These are phyloP conservation scores for Hylomyscus alleni DNA, from an alignment of 2,797 vertebrate genomes.

Conservation along the genomic window DNA sequence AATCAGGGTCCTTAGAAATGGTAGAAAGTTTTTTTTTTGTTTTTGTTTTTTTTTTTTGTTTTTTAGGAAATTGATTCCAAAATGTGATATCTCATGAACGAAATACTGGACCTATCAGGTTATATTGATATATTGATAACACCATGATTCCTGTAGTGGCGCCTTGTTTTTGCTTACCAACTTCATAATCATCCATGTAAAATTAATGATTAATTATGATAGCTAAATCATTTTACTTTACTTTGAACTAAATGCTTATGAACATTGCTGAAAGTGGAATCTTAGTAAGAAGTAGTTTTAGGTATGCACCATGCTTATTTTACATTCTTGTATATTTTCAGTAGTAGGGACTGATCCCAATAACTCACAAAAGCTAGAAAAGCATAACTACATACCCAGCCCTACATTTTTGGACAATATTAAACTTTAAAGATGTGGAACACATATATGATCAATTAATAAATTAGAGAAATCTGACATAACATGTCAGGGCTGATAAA, in stretches of 20 bases:
- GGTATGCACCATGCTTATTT: neutral
- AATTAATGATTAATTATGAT: neutral
- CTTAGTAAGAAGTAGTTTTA: neutral
- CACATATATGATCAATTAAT: neutral
- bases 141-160: neutral
- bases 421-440: neutral
- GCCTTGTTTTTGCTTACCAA: neutral
- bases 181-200: rapidly evolving
- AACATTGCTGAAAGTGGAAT: neutral
- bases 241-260: neutral
- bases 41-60: neutral
- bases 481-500: neutral
- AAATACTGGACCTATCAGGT: neutral
- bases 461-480: neutral
- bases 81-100: neutral
- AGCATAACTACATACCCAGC: neutral
- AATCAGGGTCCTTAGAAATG: neutral
- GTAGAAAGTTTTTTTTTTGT: neutral
- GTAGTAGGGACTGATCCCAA: neutral
- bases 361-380: neutral
- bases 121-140: too few relatives aligned
- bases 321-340: neutral
- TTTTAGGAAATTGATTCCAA: neutral
- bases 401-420: neutral
- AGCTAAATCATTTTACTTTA: neutral